Evolutionary conservation across 2,113 vertebrate species (phyloP).

Genomic region (Amblyopsis rosae): DNA sequence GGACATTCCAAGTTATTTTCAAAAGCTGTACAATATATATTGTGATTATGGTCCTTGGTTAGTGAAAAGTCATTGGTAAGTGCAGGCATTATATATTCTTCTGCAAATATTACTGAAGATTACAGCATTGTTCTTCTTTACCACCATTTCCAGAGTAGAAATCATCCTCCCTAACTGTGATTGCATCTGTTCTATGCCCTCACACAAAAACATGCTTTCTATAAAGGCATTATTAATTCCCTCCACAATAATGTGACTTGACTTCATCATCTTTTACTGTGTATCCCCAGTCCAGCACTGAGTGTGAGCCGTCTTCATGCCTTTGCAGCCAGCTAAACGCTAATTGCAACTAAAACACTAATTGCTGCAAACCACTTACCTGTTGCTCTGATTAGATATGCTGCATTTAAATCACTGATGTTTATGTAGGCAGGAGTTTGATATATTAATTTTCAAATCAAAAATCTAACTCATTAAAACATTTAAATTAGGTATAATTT

Average conservation of each 20-base stretch:
- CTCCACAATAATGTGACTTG: constrained; percentile 16
- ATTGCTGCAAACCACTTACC: not conserved
- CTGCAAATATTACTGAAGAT: not conserved
- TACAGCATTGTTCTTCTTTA: not conserved
- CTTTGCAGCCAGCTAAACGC: constrained; percentile 3
- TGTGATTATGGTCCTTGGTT: not conserved
- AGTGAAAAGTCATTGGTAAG: not conserved
- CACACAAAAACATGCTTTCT: not conserved
- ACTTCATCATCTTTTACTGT: not conserved
- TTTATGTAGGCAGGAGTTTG: too few species aligned
- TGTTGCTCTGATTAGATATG: not conserved
- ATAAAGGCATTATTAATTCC: constrained; percentile 9
- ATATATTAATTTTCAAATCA: too few species aligned
- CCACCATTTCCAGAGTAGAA: not conserved
- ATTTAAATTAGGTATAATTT: too few species aligned
- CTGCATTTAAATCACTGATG: too few species aligned
- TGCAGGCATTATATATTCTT: not conserved
- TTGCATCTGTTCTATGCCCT: constrained; percentile 5
- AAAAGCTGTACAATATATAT: too few species aligned
- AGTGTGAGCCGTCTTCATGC: constrained; percentile 3
- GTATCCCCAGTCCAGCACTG: not conserved
- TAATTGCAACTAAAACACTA: constrained; percentile 8
- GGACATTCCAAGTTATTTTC: too few species aligned
- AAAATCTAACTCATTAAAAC: too few species aligned
- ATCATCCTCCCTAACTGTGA: constrained; percentile 3